phyloP scores from a whole-genome alignment of 2,113 vertebrate genomes.

The Vidua macroura region DNA sequence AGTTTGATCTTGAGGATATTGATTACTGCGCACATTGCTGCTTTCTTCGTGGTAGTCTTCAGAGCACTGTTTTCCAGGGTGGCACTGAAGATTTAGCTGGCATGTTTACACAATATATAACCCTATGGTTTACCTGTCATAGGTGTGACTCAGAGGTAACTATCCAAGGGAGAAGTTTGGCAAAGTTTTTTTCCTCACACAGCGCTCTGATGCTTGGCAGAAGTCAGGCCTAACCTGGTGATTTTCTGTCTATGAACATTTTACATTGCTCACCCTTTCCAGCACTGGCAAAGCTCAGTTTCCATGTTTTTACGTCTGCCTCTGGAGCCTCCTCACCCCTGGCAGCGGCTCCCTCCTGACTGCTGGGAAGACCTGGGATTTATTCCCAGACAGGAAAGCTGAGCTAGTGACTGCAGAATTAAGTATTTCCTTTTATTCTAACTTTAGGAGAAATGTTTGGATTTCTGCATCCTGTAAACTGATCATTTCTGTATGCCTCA shows the following conservation, averaged over 20 bases:
- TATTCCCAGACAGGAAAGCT: neutral
- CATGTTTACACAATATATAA: neutral
- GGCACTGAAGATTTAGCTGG: neutral
- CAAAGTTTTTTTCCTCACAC: neutral
- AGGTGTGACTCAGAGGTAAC: neutral
- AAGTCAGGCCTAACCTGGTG: neutral
- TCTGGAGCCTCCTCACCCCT: neutral
- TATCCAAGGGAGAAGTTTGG: neutral
- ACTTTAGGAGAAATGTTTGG: neutral
- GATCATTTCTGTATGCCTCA: neutral
- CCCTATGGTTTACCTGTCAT: neutral
- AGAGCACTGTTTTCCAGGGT: neutral
- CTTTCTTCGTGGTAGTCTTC: neutral
- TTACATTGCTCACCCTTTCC: neutral
- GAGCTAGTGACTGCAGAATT: neutral
- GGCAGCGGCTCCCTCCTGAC: rapidly evolving
- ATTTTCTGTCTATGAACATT: neutral
- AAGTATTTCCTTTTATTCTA: neutral
- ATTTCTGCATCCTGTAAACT: neutral
- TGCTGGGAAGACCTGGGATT: neutral
- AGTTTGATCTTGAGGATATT: neutral
- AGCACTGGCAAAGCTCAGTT: neutral
- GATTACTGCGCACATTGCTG: neutral
- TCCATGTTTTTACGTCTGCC: neutral
- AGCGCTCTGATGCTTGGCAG: neutral